Base-by-base conservation (phyloP, 1,140 invertebrate species). In the Bombus haemorrhoidalis region DNA sequence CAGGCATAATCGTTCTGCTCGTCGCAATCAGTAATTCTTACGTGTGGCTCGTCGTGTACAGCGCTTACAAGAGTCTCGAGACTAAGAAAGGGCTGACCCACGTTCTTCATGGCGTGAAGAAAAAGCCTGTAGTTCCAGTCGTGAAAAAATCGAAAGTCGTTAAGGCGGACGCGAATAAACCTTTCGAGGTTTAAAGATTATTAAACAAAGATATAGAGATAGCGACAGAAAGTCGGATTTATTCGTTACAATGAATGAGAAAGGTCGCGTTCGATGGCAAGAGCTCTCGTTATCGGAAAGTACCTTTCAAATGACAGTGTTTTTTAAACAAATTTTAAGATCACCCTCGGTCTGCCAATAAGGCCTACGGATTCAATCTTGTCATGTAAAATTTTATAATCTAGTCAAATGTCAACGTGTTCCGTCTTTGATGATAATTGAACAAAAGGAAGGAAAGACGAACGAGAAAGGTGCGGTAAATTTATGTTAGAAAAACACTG, bases 31-130 rank as follows among this genome's bases (percentile, higher is more conserved):
- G 94, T 37, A 94, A 92, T 62, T 92, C 95, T 76, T 96, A 95
- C 88, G 87, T 95, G 64, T 96, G 95, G 95, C 92, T 95, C 32
- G 94, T 95, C 3, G 95, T 96, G 0, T 96, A 95, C 81, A 95
- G 95, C 72, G 94, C 94, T 43, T 96, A 96, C 87, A 94, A 94
- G 80, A 93, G 91, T 84, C 86, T 95, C 13, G 94, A 95, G 62
- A 91, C 91, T 1, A 95, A 95, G 66, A 94, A 94, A 71, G 94
- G 93, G 37, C 79, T 95, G 0, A 93, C 90, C 12, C 94, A 95
- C 69, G 92, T 94, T 81, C 91, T 95, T 8, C 92, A 95, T 53
- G 87, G 81, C 22, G 53, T 91, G 0, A 94, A 91, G 68, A 90
- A 88, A 78, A 90, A 90, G 72, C 53, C 86, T 10, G 43, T 72